phyloP scores from a whole-genome alignment of 1,140 invertebrate species.

The Leucophenga varia region DNA sequence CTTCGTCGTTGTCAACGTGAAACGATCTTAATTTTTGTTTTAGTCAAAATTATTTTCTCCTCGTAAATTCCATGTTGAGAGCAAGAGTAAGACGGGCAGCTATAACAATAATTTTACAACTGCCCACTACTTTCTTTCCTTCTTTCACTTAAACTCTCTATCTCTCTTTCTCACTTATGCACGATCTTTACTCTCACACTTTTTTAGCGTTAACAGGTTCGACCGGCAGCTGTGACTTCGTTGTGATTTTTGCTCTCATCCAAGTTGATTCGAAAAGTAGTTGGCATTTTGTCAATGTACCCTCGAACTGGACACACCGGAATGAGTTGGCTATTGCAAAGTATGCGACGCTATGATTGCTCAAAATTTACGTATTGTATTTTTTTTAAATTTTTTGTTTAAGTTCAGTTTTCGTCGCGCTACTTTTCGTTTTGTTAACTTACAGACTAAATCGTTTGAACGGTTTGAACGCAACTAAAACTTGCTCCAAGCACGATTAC shows the following conservation, averaged over 20 bases:
- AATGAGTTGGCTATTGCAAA: no score
- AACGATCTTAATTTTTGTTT: no score
- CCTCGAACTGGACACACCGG: constrained; percentile 28
- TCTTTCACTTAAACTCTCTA: constrained; percentile 12
- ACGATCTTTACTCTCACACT: constrained; percentile 10
- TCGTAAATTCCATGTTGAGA: no score
- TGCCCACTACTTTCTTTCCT: constrained; percentile 41
- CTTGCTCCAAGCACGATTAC: constrained; percentile 36
- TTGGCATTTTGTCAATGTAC: constrained; percentile 32
- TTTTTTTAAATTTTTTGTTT: constrained; percentile 8
- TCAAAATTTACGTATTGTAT: no score
- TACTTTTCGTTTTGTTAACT: constrained; percentile 37
- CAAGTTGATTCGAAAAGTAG: constrained; percentile 25
- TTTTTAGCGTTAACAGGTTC: neutral
- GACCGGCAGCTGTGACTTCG: constrained; percentile 14
- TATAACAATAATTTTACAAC: neutral
- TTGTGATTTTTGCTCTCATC: no score
- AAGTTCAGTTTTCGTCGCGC: constrained; percentile 11
- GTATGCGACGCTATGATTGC: no score
- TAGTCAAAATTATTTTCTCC: no score
- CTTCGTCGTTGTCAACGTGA: no score
- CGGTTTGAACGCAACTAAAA: constrained; percentile 53
- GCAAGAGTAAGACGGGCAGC: no score
- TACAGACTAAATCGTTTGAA: constrained; percentile 53
- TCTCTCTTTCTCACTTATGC: constrained; percentile 14